Percentiles rank a stretch among this genome's conserved stretches.
phyloP scores from a whole-genome alignment of 64 coral and sea anemone species.

The Montipora efflorescens region DNA sequence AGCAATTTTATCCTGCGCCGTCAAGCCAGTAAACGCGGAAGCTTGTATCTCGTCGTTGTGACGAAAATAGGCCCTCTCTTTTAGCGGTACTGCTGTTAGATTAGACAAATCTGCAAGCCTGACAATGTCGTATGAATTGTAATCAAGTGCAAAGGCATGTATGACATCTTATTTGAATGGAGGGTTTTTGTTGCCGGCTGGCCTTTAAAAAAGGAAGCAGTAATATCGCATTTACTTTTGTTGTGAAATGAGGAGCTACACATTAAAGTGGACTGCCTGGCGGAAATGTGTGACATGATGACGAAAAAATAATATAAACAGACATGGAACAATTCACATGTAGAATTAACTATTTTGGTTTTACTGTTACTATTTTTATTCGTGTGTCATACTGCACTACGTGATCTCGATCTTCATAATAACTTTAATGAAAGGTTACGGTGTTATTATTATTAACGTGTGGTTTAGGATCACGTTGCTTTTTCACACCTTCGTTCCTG shows the following conservation, averaged over 20 bases:
- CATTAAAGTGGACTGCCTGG: too few species aligned
- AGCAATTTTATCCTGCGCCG: background rate
- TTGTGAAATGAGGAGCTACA: too few species aligned
- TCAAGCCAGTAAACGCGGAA: background rate
- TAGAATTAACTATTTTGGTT: too few species aligned
- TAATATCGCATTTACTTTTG: too few species aligned
- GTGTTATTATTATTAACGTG: background rate
- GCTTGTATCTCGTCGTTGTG: constrained; percentile 8
- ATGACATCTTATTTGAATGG: background rate
- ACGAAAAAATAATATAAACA: background rate
- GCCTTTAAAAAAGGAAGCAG: background rate
- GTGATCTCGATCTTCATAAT: background rate
- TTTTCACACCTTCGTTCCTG: background rate
- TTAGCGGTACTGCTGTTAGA: background rate
- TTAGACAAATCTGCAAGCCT: background rate
- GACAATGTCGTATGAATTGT: background rate
- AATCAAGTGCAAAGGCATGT: background rate
- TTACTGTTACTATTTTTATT: background rate
- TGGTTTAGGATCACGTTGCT: background rate
- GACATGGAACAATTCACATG: background rate
- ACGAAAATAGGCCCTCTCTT: constrained; percentile 33
- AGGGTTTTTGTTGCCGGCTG: background rate
- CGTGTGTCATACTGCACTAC: background rate
- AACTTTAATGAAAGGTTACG: background rate
- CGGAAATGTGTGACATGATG: background rate